Evolutionary conservation across 2,113 vertebrate species (phyloP), one percentile per base, ranked within the genome.

Genomic region (Setophaga coronata): DNA sequence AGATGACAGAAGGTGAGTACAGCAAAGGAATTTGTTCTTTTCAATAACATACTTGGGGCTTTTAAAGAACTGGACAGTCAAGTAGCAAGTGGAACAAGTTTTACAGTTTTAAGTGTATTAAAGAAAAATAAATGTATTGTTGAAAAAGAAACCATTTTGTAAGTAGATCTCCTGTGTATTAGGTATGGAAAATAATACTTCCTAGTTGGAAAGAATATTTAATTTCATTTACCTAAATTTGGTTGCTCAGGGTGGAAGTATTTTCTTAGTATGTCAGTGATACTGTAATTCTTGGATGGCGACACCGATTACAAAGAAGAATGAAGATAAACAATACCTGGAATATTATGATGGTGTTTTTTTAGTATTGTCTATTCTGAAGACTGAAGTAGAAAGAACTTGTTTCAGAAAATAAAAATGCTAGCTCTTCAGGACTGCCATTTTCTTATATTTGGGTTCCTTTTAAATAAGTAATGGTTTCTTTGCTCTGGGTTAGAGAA

Each of bases 1-100:
- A 97, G 83, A 97, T 97, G 97, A 48, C 67, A 53, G 97, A 96
- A 74, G 96, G 94, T 96, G 93, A 95, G 98, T 76, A 51, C 47
- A 80, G 42, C 42, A 66, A 38, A 58, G 50, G 28, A 38, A 47
- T 70, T 42, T 54, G 19, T 47, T 42, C 23, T 14, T n/a, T 29
- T 58, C 66, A 19, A 1, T 76, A 43, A 29, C 5, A 9, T 48
- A 4, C 15, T 51, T 56, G 23, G 8, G 18, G 9, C 20, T 77
- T 65, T 48, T 38, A 50, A 72, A 69, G 82, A 67, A 62, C 40
- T 34, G 31, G 64, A 57, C 48, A 51, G 19, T 65, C 48, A 34
- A n/a, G 18, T 66, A 57, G 18, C 54, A 65, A 74, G 5, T 60
- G 7, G 45, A 69, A 24, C 26, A 45, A 65, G 8, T 47, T 82